Base-by-base conservation (phyloP, 2,797 vertebrate species). In the Xiphophorus birchmanni region DNA sequence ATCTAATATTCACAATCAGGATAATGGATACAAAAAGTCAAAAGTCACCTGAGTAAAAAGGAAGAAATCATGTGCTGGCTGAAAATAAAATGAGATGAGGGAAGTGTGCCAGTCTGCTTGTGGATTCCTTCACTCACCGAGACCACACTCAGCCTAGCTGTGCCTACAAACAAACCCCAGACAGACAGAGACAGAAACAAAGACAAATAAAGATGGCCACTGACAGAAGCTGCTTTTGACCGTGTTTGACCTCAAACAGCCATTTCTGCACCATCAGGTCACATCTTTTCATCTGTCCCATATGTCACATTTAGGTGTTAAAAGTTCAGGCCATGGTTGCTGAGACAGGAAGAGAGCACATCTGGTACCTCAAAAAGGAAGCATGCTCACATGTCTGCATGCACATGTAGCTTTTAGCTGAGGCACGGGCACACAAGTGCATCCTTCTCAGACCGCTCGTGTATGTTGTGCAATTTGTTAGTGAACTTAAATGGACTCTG, bases 381-480 rank as follows among this genome's bases (percentile, higher is more conserved):
- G 67, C 40, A 42, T 44, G 40, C 67, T 44, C 40, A 11, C 40
- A 44, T 7, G 40, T 71, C 40, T 71, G 67, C 40, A n/a, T 7
- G 23, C 23, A 7, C 67, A 71, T 15, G 40, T 1, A 74, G 73
- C 73, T 8, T 35, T 50, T 15, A 74, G 42, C 11, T 60, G 21
- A 37, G 8, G 71, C 32, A 71, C 67, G 2, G 67, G 67, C 37
- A 71, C 23, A 71, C 37, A 71, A 71, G 67, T 44, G 67, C 4
- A 84, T 72, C 44, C n/a, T 84, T 76, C 40, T 40, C 77, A 85
- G 82, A 86, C 82, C 11, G 40, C 67, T 67, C 21, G 54, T 74
- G 73, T 78, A 40, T 78, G 80, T 94, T 94, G 92, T 79, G 86
- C 86, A 94, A 94, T 86, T 77, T 69, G 73, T 79, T n/a, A 58